A percentile compares a stretch with the other conserved stretches of the same genome.
Evolutionary conservation across 2,888 invertebrate genomes (phyloP).

Genomic region (Ichneumoninae sp.): DNA sequence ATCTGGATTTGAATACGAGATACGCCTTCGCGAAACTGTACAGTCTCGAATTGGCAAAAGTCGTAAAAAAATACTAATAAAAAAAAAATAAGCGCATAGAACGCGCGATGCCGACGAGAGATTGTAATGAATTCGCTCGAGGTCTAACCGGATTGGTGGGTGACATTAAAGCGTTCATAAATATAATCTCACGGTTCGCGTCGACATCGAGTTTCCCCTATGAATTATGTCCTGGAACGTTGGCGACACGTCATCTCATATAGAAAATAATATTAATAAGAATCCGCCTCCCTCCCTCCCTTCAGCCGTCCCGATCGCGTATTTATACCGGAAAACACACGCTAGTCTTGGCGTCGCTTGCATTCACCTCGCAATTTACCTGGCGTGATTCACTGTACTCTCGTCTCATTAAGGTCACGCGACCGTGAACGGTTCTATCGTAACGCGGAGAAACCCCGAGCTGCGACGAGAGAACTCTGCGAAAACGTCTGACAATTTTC

Average conservation of each 20-base stretch:
- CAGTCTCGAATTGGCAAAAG: constrained; percentile 43
- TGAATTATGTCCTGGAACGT: constrained; percentile 48
- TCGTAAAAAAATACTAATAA: constrained; percentile 5
- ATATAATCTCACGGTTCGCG: constrained; percentile 42
- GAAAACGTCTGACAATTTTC: constrained; percentile 8
- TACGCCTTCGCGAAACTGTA: constrained; percentile 55
- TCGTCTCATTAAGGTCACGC: constrained; percentile 43
- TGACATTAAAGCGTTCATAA: constrained; percentile 55
- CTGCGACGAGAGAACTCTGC: constrained; percentile 2
- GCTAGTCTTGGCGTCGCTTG: constrained; percentile 7
- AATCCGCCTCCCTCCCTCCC: constrained; percentile 5
- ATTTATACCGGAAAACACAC: constrained; percentile 36
- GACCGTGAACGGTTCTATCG: constrained; percentile 34
- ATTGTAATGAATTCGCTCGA: constrained; percentile 44
- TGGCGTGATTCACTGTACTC: constrained; percentile 33
- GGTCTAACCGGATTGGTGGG: constrained; percentile 45
- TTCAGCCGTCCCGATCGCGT: neutral
- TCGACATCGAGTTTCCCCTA: constrained; percentile 21
- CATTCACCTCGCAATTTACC: constrained; percentile 35
- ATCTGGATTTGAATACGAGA: constrained; percentile 59
- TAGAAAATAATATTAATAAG: constrained; percentile 28
- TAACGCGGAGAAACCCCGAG: constrained; percentile 15
- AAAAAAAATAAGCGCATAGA: constrained; percentile 22
- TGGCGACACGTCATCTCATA: constrained; percentile 43
- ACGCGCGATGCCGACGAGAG: constrained; percentile 35